Evolutionary conservation across 2,113 vertebrate species (phyloP), one percentile per base, ranked within the genome.

Genomic region (Malurus alboscapulatus): DNA sequence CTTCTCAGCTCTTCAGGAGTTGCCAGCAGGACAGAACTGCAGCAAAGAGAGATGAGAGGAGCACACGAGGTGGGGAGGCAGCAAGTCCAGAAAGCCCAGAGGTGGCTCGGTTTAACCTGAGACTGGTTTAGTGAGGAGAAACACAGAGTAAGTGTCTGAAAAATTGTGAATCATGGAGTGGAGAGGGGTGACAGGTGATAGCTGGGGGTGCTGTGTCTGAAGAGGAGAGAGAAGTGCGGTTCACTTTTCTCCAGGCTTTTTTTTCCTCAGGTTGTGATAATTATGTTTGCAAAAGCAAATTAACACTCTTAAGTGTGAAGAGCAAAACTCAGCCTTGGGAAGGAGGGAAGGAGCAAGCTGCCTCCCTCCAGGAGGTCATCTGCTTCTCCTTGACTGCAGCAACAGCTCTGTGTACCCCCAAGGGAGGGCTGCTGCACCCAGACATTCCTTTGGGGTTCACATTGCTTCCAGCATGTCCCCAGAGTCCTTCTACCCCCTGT

Each of bases 101-200:
- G 26, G 10, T 26, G 48, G 29, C 29, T 40, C 5, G 0, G 18
- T 67, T 85, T 86, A 71, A 72, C 57, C 58, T 18, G 26, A 88
- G 67, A 32, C 58, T 68, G 44, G 17, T 16, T 63, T 55, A 67
- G 17, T 2, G 5, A 51, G 55, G 48, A 82, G 61, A 87, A 93
- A 86, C 19, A 25, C 17, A 9, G 13, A 12, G 27, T 30, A 18
- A 17, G 19, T 42, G 19, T n/a, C 69, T 65, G 18, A 75, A 83
- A 22, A 65, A 67, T 1, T 3, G 2, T 0, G 0, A 88, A 51
- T 7, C 1, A 2, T 10, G 62, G 38, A 54, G 25, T 4, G 2
- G 34, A 32, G 53, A 78, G 9, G 48, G 15, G 42, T 53, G 27
- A 29, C 6, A 36, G 38, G 29, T 38, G 32, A 54, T 10, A 50